phyloP scores from a whole-genome alignment of 2,888 invertebrate genomes.

The Megaustenia siamemsis region DNA sequence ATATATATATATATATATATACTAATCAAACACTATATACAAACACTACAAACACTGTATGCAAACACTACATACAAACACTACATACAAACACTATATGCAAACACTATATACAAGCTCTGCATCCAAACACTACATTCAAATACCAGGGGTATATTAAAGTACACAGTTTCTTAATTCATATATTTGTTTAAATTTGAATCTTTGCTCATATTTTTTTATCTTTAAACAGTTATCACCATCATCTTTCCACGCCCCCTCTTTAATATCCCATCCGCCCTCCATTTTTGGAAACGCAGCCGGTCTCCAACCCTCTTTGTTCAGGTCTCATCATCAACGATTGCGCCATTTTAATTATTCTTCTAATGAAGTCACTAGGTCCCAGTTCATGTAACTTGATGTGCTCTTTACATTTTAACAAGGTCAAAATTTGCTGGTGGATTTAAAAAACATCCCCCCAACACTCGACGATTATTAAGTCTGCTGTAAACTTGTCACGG shows the following conservation, averaged over 20 bases:
- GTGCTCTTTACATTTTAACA: conserved; percentile 14
- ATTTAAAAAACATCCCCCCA: not conserved
- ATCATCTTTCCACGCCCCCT: not conserved
- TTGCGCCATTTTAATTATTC: conserved; percentile 31
- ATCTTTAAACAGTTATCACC: not conserved
- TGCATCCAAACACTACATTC: too few species aligned
- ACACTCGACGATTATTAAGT: not conserved
- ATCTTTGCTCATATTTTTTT: too few species aligned
- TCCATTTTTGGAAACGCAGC: not conserved
- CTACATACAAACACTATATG: too few species aligned
- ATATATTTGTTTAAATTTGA: too few species aligned
- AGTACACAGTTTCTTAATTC: too few species aligned
- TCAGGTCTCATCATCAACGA: not conserved
- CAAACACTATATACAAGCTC: too few species aligned
- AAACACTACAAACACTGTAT: too few species aligned
- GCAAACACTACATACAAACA: too few species aligned
- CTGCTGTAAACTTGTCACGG: conserved; percentile 21
- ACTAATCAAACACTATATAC: too few species aligned
- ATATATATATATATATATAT: too few species aligned
- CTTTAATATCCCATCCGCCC: not conserved
- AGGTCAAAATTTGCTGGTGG: conserved; percentile 38
- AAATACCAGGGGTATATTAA: too few species aligned
- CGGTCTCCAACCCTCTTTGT: not conserved
- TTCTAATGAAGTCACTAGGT: conserved; percentile 30
- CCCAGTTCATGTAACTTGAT: not conserved